Evolutionary conservation across 2,797 vertebrate species (phyloP), one percentile per base, ranked within the genome.

Genomic region (Mus caroli): DNA sequence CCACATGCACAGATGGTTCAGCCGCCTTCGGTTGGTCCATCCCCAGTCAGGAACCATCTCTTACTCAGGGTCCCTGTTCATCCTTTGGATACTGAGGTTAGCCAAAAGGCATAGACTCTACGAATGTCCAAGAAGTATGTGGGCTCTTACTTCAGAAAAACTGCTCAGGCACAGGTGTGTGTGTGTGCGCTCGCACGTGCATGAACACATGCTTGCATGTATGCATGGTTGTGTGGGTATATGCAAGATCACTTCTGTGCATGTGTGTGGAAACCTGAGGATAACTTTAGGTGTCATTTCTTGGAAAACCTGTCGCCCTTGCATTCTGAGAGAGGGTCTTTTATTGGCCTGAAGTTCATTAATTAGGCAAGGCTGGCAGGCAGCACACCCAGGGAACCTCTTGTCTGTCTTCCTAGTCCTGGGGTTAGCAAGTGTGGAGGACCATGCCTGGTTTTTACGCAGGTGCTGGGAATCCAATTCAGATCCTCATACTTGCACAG

Each of bases 51-150:
- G 28, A 31, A 31, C 26, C 1, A 0, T 34, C 26, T 86, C 58
- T 85, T 50, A 37, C 1, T 0, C 0, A 31, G 28, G 19, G 37
- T 92, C 5, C n/a, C 11, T 14, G 28, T 67, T 3, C 20, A 1
- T 46, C 13, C 62, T 88, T 6, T 3, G 58, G 92, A 84, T 76
- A 84, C 34, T 34, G 60, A 78, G n/a, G 77, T 94, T 31, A 82
- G 54, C 6, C 11, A 34, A 76, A 31, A 50, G 69, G 1, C 43
- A 88, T 40, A 88, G 37, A 15, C 20, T 26, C 37, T 83, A n/a
- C 5, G 79, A 62, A 20, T 86, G 31, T 43, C 64, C 50, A 37
- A 12, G 34, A 14, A 50, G 8, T 89, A 56, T 56, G 9, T 0
- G 43, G 75, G 52, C 17, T 17, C 9, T 26, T 28, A 79, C 10